Percentiles rank a stretch among this genome's conserved stretches.
phyloP scores from a whole-genome alignment of 2,113 vertebrate genomes.

The Chaetodon auriga region DNA sequence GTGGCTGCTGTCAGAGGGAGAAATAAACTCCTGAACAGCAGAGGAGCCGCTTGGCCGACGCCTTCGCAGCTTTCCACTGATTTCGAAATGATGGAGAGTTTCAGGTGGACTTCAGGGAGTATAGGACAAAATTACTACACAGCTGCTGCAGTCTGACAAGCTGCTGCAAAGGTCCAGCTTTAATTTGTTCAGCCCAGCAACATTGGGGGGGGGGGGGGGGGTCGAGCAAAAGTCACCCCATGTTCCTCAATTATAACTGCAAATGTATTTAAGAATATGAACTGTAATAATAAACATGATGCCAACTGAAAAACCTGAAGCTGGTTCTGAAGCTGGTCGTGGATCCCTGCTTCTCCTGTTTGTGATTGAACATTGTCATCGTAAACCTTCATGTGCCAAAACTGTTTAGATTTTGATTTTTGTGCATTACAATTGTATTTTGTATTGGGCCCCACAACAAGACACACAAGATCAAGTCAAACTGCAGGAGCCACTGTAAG shows the following conservation, averaged over 20 bases:
- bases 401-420: too few species aligned
- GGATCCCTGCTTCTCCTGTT: too few species aligned
- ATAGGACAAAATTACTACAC: constrained; percentile 47
- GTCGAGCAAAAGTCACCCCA: not conserved
- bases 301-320: not conserved
- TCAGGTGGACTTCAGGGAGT: constrained; percentile 59
- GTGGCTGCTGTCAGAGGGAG: constrained; percentile 18
- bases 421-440: too few species aligned
- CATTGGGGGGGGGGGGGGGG: not conserved
- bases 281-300: not conserved
- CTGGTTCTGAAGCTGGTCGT: not conserved
- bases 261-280: not conserved
- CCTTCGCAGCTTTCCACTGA: not conserved
- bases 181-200: constrained; percentile 41
- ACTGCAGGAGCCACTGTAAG: too few species aligned
- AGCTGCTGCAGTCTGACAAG: constrained; percentile 20
- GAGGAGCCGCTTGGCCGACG: constrained; percentile 2
- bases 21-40: constrained; percentile 9
- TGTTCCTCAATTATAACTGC: not conserved
- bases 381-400: too few species aligned
- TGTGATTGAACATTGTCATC: too few species aligned
- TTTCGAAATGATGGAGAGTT: constrained; percentile 40
- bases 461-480: too few species aligned
- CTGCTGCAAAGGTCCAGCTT: constrained; percentile 15
- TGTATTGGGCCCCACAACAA: too few species aligned